Evolutionary conservation across 2,888 invertebrate species (phyloP).

Genomic region (Perizoma affinitatum): DNA sequence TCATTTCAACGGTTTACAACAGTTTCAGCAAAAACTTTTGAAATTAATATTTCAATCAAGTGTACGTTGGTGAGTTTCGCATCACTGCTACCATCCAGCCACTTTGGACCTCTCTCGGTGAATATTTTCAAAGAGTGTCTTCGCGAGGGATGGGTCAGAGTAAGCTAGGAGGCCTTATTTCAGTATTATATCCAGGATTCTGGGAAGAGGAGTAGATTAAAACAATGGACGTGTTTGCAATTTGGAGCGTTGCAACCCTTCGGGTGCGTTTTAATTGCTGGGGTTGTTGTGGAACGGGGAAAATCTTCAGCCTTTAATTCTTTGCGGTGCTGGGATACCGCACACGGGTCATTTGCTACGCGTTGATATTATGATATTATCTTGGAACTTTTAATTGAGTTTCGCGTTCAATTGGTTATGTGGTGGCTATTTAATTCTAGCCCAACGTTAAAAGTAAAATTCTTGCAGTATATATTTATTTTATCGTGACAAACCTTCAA

Average conservation of each 20-base stretch:
- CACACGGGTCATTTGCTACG: slow-evolving; percentile 58
- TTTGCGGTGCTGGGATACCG: slow-evolving; percentile 50
- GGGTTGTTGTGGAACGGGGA: slow-evolving; percentile 59
- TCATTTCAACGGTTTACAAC: no score
- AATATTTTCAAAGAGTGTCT: slow-evolving; percentile 32
- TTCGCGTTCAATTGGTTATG: not conserved
- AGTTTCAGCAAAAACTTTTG: slow-evolving; percentile 40
- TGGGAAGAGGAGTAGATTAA: slow-evolving; percentile 71
- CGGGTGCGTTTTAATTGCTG: slow-evolving; percentile 80
- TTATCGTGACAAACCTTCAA: no score
- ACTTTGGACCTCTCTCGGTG: slow-evolving; percentile 43
- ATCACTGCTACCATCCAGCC: slow-evolving; percentile 50
- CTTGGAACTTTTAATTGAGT: slow-evolving; percentile 44
- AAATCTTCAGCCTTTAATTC: slow-evolving; percentile 65
- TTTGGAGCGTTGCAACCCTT: slow-evolving; percentile 79
- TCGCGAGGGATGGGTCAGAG: slow-evolving; percentile 45
- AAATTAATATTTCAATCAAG: slow-evolving; percentile 77
- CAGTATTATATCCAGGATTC: slow-evolving; percentile 68
- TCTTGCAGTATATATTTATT: no score
- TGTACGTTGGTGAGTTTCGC: slow-evolving; percentile 58
- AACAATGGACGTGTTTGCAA: slow-evolving; percentile 82
- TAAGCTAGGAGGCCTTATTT: slow-evolving; percentile 57
- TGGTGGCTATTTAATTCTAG: not conserved
- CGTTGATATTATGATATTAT: slow-evolving; percentile 51
- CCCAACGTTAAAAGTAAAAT: no score